Conservation (phyloP, 2,888 invertebrate species). For the Nymphalis polychloros region DNA sequence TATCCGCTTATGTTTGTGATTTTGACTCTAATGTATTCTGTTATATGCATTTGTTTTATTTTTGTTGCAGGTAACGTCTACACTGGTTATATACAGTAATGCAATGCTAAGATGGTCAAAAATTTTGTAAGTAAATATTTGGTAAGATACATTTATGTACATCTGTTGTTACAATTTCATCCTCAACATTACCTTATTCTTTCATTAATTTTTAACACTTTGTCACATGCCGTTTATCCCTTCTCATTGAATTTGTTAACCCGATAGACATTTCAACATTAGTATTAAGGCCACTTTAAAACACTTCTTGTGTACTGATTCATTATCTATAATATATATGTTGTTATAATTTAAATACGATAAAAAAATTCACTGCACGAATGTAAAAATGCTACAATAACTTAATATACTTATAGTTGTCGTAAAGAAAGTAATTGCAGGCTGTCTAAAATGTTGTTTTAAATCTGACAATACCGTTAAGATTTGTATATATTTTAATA, state of each 20-base stretch:
- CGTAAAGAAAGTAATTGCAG: constrained; percentile 5
- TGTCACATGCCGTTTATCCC: too few species aligned
- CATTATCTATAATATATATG: too few species aligned
- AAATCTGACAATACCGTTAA: neutral
- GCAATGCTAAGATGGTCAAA: neutral
- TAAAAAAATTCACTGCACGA: neutral
- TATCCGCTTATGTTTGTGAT: neutral
- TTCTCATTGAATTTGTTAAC: too few species aligned
- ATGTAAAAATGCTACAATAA: neutral
- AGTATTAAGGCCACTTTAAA: too few species aligned
- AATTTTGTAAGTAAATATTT: too few species aligned
- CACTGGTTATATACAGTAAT: neutral
- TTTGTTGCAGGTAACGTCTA: constrained; percentile 10
- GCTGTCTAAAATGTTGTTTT: neutral
- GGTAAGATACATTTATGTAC: too few species aligned
- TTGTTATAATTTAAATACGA: neutral
- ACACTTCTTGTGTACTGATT: too few species aligned
- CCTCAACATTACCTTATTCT: too few species aligned
- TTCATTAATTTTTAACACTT: too few species aligned
- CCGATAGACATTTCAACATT: too few species aligned
- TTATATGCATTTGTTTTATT: neutral
- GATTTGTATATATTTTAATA: too few species aligned
- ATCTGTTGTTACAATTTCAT: too few species aligned
- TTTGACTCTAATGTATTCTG: neutral
- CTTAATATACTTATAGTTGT: neutral